Percentiles rank a stretch among this genome's conserved stretches.
These are phyloP conservation scores for Indicator maculatus DNA, from an alignment of 2,113 vertebrate species.

Conservation along the genomic window DNA sequence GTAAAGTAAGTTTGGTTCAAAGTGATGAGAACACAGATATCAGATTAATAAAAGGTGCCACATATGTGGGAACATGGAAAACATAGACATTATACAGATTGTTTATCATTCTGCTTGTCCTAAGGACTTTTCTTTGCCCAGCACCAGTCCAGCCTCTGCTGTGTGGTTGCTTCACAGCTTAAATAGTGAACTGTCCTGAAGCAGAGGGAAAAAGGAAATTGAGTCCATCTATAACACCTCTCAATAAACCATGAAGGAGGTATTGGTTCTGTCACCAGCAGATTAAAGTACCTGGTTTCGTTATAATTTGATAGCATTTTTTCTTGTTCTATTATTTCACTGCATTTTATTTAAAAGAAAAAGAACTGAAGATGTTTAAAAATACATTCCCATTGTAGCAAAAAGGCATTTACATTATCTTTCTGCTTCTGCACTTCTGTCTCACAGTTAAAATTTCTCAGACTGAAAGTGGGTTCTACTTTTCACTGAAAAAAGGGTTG, in stretches of 20 bases:
- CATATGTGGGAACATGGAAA: background rate
- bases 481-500: background rate
- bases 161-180: background rate
- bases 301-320: conserved; percentile 40
- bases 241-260: conserved; percentile 51
- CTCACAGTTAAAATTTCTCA: background rate
- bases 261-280: conserved; percentile 53
- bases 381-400: conserved; percentile 22
- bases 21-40: background rate
- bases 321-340: conserved; percentile 42
- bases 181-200: background rate
- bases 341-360: conserved; percentile 49
- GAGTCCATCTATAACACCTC: conserved; percentile 29
- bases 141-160: background rate
- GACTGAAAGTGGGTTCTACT: conserved; percentile 15
- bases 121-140: background rate
- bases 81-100: background rate
- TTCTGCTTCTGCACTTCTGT: conserved; percentile 5
- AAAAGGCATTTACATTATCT: conserved; percentile 25
- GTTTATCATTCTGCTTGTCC: background rate
- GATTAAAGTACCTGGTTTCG: background rate
- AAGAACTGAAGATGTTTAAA: conserved; percentile 49
- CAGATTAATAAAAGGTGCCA: fast-evolving
- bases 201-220: background rate
- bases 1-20: background rate